These are phyloP conservation scores for Cantharis flavilabris DNA, from an alignment of 2,888 invertebrate species.

Conservation along the genomic window DNA sequence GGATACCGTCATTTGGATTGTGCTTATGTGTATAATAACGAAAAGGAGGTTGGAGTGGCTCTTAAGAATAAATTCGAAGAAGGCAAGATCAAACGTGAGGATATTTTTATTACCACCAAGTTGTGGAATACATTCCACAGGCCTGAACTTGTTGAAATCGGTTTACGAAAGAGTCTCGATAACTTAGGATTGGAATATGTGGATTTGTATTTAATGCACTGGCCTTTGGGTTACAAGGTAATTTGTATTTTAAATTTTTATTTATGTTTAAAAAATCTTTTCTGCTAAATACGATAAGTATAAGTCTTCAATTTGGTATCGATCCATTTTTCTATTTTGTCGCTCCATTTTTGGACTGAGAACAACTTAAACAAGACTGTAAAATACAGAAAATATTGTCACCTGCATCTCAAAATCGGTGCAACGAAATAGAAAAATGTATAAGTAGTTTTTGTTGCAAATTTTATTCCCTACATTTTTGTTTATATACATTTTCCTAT, in stretches of 20 bases:
- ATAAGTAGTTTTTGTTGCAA: too few relatives aligned
- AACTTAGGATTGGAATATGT: conserved; percentile 74
- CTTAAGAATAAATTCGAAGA: conserved; percentile 63
- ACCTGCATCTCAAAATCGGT: too few relatives aligned
- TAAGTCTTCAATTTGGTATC: too few relatives aligned
- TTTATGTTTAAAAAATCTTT: too few relatives aligned
- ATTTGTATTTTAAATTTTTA: background rate
- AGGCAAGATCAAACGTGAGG: conserved; percentile 66
- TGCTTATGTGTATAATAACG: conserved; percentile 70
- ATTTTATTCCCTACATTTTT: too few relatives aligned
- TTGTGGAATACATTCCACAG: conserved; percentile 78
- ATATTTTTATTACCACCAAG: conserved; percentile 69
- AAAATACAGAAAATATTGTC: too few relatives aligned
- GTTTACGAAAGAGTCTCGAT: conserved; percentile 65
- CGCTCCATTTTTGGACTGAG: too few relatives aligned
- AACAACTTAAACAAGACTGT: too few relatives aligned
- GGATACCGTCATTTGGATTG: conserved; percentile 80
- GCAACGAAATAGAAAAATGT: too few relatives aligned
- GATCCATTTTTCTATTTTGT: too few relatives aligned
- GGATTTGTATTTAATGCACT: conserved; percentile 85
- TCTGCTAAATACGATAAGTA: too few relatives aligned
- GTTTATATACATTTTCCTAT: too few relatives aligned
- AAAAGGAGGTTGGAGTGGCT: conserved; percentile 67
- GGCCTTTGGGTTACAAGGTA: conserved; percentile 81
- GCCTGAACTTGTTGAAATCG: conserved; percentile 72